Percentiles rank a stretch among this genome's conserved stretches.
Evolutionary conservation across 2,888 invertebrate species (phyloP).

Genomic region (Megalurothrips usitatus): DNA sequence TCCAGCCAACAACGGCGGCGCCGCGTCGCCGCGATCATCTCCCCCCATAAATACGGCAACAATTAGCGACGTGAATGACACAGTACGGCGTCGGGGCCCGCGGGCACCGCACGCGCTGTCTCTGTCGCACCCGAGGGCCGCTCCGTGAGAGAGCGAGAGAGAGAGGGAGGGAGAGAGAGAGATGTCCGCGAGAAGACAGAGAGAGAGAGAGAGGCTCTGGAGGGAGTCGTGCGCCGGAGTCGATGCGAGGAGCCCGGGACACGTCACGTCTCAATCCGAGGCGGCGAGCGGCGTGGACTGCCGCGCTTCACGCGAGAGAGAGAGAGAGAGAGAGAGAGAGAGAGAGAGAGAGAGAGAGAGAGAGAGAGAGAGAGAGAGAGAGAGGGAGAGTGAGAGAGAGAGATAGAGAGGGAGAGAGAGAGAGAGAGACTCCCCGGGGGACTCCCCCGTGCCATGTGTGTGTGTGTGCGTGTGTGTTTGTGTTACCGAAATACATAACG

Average conservation of each 20-base stretch:
- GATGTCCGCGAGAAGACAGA: too few relatives aligned
- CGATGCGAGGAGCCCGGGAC: background rate
- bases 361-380: conserved; percentile 28
- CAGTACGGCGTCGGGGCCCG: background rate
- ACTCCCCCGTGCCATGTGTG: background rate
- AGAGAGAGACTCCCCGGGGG: background rate
- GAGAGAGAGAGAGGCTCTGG: too few relatives aligned
- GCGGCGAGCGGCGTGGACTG: background rate
- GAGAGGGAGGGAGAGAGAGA: too few relatives aligned
- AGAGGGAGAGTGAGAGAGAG: conserved; percentile 17
- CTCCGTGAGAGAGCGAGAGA: too few relatives aligned
- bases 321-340: conserved; percentile 22
- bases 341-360: conserved; percentile 27
- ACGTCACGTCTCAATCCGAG: background rate
- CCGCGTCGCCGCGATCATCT: background rate
- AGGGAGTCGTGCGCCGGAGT: background rate
- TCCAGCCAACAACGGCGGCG: too few relatives aligned
- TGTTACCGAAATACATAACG: too few relatives aligned
- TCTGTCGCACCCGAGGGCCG: background rate
- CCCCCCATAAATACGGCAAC: conserved; percentile 17
- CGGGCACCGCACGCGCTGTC: background rate
- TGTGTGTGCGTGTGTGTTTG: too few relatives aligned
- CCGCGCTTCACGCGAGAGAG: background rate
- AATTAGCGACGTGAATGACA: conserved; percentile 23
- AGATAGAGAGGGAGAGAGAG: background rate